Conservation (phyloP, 2,888 invertebrate species). For the Vanessa cardui region DNA sequence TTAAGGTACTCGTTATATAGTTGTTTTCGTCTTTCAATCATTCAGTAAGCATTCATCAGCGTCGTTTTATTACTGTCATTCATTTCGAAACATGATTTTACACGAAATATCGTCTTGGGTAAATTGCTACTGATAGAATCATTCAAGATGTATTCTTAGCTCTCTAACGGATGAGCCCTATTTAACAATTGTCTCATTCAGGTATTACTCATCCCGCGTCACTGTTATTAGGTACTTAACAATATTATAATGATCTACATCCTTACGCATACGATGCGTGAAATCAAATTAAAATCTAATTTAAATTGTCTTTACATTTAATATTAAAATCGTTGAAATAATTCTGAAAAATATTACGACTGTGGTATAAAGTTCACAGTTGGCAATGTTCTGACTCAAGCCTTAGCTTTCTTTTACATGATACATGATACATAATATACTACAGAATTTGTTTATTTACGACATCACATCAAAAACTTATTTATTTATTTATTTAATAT, state of each 20-base stretch:
- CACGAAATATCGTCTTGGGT: neutral
- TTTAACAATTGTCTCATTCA: slow-evolving; percentile 53
- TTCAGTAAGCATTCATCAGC: too few species aligned
- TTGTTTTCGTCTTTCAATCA: too few species aligned
- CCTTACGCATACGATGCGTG: neutral
- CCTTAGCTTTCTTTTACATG: too few species aligned
- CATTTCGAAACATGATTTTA: neutral
- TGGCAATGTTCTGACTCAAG: too few species aligned
- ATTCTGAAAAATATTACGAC: too few species aligned
- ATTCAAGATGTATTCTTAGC: slow-evolving; percentile 40
- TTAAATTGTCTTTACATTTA: neutral
- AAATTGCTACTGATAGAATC: slow-evolving; percentile 38
- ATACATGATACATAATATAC: too few species aligned
- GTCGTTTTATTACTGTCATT: neutral
- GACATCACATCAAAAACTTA: too few species aligned
- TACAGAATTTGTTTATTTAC: too few species aligned
- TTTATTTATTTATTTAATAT: too few species aligned
- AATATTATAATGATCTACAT: slow-evolving; percentile 4
- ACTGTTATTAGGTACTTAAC: slow-evolving; percentile 25
- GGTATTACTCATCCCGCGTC: slow-evolving; percentile 28
- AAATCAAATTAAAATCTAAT: neutral
- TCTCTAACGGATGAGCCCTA: slow-evolving; percentile 59
- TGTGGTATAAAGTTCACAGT: too few species aligned
- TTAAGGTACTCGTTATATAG: too few species aligned
- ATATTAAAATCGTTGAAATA: too few species aligned